phyloP scores from a whole-genome alignment of 2,888 invertebrate species.

The Caenorhabditis sp. region DNA sequence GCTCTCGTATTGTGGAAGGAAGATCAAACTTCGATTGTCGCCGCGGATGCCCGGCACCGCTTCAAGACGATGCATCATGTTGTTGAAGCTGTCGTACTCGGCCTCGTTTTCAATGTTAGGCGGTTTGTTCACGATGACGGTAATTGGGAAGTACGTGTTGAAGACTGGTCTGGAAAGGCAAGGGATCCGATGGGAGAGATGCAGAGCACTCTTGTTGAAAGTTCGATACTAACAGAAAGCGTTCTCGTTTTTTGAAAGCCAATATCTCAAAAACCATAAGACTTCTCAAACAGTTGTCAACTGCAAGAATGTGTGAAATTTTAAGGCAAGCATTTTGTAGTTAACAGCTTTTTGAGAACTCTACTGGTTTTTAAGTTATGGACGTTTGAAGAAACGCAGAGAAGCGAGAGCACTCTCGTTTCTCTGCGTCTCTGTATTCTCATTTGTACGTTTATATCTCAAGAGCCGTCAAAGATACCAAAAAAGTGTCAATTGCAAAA shows the following conservation, averaged over 20 bases:
- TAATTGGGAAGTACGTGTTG: conserved; percentile 81
- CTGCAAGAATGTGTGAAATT: background rate
- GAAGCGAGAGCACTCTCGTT: too few relatives aligned
- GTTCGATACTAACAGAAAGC: too few relatives aligned
- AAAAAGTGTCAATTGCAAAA: too few relatives aligned
- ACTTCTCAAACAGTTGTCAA: background rate
- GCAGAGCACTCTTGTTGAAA: too few relatives aligned
- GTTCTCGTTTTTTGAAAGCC: background rate
- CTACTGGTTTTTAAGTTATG: too few relatives aligned
- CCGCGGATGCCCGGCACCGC: conserved; percentile 76
- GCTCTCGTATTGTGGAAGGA: conserved; percentile 77
- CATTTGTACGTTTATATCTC: too few relatives aligned
- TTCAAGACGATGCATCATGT: conserved; percentile 76
- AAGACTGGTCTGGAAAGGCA: conserved; percentile 76
- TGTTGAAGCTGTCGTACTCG: conserved; percentile 70
- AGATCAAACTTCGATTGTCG: conserved; percentile 77
- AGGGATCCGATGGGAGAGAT: too few relatives aligned
- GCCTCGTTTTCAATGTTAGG: conserved; percentile 75
- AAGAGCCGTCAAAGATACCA: too few relatives aligned
- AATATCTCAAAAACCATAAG: background rate
- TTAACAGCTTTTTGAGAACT: too few relatives aligned
- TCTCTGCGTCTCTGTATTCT: too few relatives aligned
- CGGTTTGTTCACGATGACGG: conserved; percentile 79
- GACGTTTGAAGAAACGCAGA: too few relatives aligned
- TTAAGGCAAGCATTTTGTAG: too few relatives aligned